Base-by-base conservation (phyloP, 2,113 vertebrate species). In the Spheniscus mendiculus region DNA sequence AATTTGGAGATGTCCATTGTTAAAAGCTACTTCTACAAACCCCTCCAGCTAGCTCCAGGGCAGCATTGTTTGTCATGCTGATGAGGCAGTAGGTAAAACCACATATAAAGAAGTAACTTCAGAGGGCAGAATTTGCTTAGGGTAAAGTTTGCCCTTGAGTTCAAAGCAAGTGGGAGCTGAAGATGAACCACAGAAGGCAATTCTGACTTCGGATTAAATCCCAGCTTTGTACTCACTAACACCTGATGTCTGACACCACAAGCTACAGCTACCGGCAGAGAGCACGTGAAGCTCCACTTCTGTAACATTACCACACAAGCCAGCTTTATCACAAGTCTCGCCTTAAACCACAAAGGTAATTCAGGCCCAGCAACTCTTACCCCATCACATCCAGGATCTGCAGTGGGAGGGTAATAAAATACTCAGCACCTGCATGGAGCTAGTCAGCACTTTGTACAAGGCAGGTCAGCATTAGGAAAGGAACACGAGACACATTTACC, bases 11-110 rank as follows among this genome's bases (percentile, higher is more conserved):
- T 15, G 6, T 4, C 58, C 36, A 26, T 87, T 78, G 59, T 92
- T 93, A 74, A 95, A 72, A 91, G 79, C 72, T 71, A 30, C 69
- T 65, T 18, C 38, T 38, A 44, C 52, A 87, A 87, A 81, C 18
- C 90, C 94, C 77, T 92, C 47, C 74, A 73, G 87, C 61, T 34
- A 79, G 91, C 93, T 95, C 66, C 65, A 30, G 88, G 61, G 94
- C 84, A 93, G 80, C 42, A 14, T 11, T 17, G 0, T 67, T 86
- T 81, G 50, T 58, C 71, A 74, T 21, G 85, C 71, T 96, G 80
- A 92, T 25, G 69, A 95, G 69, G 89, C 59, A 92, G 50, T 4
- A 72, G 74, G 67, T 55, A 83, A 94, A 95, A 90, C 45, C 86
- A 74, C 38, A 18, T 5, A 53, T 5, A 55, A 86, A 74, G 76